Base-by-base conservation (phyloP, 53 echinoderm and acorn worm species). In the Henricia sp. region DNA sequence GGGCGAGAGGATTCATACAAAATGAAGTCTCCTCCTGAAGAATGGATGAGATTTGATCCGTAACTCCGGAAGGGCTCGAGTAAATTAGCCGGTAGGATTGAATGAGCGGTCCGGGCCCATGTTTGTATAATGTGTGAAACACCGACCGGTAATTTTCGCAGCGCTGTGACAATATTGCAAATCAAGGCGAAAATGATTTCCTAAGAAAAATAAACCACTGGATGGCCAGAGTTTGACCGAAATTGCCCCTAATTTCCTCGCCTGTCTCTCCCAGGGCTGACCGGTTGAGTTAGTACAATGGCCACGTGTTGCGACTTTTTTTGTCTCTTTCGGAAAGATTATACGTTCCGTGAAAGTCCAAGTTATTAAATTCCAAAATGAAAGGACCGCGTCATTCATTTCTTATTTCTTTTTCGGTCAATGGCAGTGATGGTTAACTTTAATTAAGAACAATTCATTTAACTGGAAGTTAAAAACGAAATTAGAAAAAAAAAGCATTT, bases 251-350 rank as follows among this genome's bases (percentile, higher is more conserved):
- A 6, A 46, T 11, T 52, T 26, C 74, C 74, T 23, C 63, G 42
- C 20, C 44, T 62, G 77, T 60, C 60, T 43, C 14, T 26, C 23
- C 77, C 62, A 30, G n/a, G n/a, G 63, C 77, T 77, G 77, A 77
- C 62, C 62, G 62, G 30, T 55, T 14, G 42, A 62, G 14, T 39
- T 1, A 11, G n/a, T n/a, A 75, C 75, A 42, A 77, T 60, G 44
- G 77, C 62, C 77, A 29, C 44, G 77, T 29, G 77, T 27, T 42
- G 42, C 29, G 21, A 29, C 33, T 77, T 77, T 77, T 16, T 60
- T 29, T 33, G n/a, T 24, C 28, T 14, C 46, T 8, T 62, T 62
- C 32, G 37, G 26, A 56, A 37, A 74, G 57, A 74, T 74, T 38
- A 74, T n/a, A n/a, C n/a, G 74, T 6, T 10, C 37, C 54, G 72